Evolutionary conservation across 2,797 vertebrate species (phyloP).

Genomic region (Alauda arvensis): DNA sequence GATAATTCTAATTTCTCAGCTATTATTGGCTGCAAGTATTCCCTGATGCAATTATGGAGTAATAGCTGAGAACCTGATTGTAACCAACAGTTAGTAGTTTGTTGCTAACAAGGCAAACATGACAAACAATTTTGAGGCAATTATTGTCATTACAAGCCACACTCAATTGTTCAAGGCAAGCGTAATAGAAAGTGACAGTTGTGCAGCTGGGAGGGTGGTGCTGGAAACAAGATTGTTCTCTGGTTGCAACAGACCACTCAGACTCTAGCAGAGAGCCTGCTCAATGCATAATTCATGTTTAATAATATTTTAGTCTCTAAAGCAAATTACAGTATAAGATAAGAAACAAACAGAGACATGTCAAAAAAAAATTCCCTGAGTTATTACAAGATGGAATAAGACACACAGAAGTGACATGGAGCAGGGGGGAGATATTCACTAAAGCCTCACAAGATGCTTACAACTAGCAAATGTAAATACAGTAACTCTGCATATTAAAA

Average conservation of each 20-base stretch:
- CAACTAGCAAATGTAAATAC: not conserved
- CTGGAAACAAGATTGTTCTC: constrained; percentile 17
- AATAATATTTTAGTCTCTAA: constrained; percentile 46
- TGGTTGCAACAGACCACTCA: constrained; percentile 22
- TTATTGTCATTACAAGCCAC: constrained; percentile 64
- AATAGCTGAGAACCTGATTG: constrained; percentile 59
- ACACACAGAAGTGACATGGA: not conserved
- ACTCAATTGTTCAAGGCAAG: constrained; percentile 50
- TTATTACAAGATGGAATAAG: not conserved
- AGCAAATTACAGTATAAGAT: constrained; percentile 18
- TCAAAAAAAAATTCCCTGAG: not conserved
- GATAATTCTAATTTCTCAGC: constrained; percentile 45
- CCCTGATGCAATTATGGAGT: constrained; percentile 55
- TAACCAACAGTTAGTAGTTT: constrained; percentile 60
- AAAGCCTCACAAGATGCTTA: not conserved
- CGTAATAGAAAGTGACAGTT: constrained; percentile 62
- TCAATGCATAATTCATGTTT: constrained; percentile 57
- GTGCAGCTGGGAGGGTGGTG: constrained; percentile 51
- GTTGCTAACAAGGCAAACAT: constrained; percentile 64
- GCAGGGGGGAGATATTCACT: not conserved
- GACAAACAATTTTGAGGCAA: constrained; percentile 66
- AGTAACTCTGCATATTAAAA: not conserved
- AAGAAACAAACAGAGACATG: constrained; percentile 18
- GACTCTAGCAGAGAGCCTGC: constrained; percentile 11
- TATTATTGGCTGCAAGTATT: constrained; percentile 52